phyloP scores from a whole-genome alignment of 2,113 vertebrate genomes.

The Agapornis roseicollis region DNA sequence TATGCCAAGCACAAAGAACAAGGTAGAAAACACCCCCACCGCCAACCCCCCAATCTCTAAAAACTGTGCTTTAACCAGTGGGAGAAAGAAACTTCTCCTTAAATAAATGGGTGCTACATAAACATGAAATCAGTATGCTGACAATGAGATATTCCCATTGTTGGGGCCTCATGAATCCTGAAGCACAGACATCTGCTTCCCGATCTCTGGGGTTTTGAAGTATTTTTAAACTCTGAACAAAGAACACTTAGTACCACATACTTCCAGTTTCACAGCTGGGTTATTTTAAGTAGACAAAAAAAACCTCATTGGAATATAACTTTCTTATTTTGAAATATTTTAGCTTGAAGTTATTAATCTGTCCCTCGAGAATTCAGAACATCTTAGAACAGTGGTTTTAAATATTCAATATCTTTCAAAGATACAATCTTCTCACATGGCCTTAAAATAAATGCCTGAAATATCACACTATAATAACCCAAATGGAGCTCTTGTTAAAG shows the following conservation, averaged over 20 bases:
- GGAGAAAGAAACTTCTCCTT: not conserved
- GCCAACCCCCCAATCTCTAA: not conserved
- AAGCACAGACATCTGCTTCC: constrained; percentile 59
- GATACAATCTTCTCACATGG: not conserved
- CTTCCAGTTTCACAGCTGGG: constrained; percentile 58
- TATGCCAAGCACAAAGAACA: not conserved
- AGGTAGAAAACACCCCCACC: not conserved
- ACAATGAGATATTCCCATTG: not conserved
- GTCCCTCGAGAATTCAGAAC: not conserved
- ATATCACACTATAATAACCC: not conserved
- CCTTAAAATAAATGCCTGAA: constrained; percentile 7
- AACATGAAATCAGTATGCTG: not conserved
- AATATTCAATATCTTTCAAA: not conserved
- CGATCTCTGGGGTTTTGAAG: constrained; percentile 34
- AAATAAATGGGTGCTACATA: not conserved
- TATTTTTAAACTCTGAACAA: constrained; percentile 63
- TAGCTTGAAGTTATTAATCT: constrained; percentile 23
- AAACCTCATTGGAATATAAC: not conserved
- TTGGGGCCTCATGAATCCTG: not conserved
- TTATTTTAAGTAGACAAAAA: constrained; percentile 54
- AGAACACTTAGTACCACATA: constrained; percentile 61
- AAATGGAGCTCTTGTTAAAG: not conserved
- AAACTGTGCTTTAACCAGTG: not conserved
- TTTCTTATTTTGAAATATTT: constrained; percentile 45
- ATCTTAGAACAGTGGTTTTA: not conserved